Percentiles rank a stretch among this genome's conserved stretches.
Conservation (phyloP, 2,797 vertebrate species). For the Pyrocephalus nanus region DNA sequence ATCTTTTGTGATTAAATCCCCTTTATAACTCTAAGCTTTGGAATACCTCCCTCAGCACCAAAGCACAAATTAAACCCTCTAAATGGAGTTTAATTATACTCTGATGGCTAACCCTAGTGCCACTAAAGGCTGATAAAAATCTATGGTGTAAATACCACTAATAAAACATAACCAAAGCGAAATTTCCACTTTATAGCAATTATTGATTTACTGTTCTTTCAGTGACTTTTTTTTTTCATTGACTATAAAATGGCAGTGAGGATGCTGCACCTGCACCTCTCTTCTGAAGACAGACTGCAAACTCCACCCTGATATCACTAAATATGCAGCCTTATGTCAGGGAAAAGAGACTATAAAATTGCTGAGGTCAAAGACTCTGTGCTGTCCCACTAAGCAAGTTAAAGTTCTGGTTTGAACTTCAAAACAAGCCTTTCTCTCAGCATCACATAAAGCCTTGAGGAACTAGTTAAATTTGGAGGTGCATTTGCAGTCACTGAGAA, state of each 20-base stretch:
- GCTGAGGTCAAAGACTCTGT: background rate
- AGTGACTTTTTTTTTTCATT: background rate
- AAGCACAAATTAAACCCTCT: slow-evolving; percentile 48
- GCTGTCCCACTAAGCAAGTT: background rate
- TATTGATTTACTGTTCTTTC: background rate
- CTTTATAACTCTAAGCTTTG: slow-evolving; percentile 30
- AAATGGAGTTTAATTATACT: slow-evolving; percentile 50
- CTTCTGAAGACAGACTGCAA: background rate
- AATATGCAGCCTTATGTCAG: background rate
- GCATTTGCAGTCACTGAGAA: background rate
- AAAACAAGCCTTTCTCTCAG: background rate
- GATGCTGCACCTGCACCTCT: background rate
- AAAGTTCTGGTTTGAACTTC: background rate
- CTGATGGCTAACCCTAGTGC: background rate
- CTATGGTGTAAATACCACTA: background rate
- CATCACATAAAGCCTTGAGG: background rate
- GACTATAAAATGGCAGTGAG: background rate
- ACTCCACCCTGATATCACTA: background rate
- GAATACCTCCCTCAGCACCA: slow-evolving; percentile 21
- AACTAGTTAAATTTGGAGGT: background rate
- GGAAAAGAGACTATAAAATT: background rate
- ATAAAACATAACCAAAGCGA: background rate
- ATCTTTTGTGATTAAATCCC: slow-evolving; percentile 58
- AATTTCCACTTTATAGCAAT: background rate
- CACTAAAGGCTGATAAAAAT: background rate